Evolutionary conservation across 2,113 vertebrate genomes (phyloP).

Genomic region (Lampris incognitus): DNA sequence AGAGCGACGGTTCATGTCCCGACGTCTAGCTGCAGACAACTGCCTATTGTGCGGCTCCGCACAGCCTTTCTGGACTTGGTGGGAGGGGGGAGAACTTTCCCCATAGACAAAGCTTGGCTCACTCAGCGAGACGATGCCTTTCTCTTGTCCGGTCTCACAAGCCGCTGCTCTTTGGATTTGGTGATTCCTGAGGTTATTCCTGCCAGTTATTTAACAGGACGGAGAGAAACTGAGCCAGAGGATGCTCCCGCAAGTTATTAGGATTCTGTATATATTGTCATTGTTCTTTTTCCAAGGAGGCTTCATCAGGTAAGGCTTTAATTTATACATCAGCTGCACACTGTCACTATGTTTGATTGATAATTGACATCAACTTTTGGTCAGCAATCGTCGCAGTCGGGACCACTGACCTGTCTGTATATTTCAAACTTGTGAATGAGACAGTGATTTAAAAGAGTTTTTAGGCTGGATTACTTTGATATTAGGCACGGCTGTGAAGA

Average conservation of each 20-base stretch:
- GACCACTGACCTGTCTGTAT: background rate
- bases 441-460: background rate
- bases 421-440: background rate
- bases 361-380: slow-evolving; percentile 59
- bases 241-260: slow-evolving; percentile 83
- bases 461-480: too few species aligned
- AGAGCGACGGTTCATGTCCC: slow-evolving; percentile 37
- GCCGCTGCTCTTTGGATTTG: slow-evolving; percentile 78
- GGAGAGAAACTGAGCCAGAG: slow-evolving; percentile 75
- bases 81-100: slow-evolving; percentile 80
- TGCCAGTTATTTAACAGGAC: slow-evolving; percentile 70
- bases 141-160: slow-evolving; percentile 59
- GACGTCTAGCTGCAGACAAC: slow-evolving; percentile 35
- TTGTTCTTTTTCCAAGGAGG: slow-evolving; percentile 83
- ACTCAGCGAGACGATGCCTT: slow-evolving; percentile 78
- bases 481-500: too few species aligned
- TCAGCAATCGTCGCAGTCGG: background rate
- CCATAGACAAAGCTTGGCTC: slow-evolving; percentile 70
- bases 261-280: slow-evolving; percentile 81
- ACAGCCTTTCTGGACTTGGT: slow-evolving; percentile 67
- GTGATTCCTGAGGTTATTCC: slow-evolving; percentile 66
- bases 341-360: slow-evolving; percentile 6
- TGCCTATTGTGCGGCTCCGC: slow-evolving; percentile 66
- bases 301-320: slow-evolving; percentile 81
- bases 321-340: background rate